Evolutionary conservation across 2,797 vertebrate genomes (phyloP).

Genomic region (Malacoraja senta): DNA sequence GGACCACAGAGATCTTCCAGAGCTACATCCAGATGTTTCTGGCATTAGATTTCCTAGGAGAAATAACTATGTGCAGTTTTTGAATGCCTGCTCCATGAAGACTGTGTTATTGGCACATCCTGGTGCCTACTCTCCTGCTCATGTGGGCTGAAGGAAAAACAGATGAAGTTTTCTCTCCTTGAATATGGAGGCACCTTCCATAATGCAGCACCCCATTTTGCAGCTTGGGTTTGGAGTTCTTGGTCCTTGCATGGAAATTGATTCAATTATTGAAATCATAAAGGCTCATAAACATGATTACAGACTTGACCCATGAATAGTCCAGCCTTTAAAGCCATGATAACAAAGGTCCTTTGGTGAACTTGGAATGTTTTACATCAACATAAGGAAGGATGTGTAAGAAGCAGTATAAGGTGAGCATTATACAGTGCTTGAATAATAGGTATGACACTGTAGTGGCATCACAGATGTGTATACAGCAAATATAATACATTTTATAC

Average conservation of each 20-base stretch:
- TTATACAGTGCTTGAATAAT: neutral
- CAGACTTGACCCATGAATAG: neutral
- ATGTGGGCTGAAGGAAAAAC: too few relatives aligned
- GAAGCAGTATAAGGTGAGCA: neutral
- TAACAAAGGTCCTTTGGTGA: neutral
- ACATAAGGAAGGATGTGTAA: neutral
- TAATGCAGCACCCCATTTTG: neutral
- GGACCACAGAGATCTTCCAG: too few relatives aligned
- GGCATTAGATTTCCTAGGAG: too few relatives aligned
- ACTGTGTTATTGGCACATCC: too few relatives aligned
- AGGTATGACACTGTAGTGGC: neutral
- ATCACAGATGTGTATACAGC: neutral
- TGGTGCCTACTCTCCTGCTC: too few relatives aligned
- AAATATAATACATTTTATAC: neutral
- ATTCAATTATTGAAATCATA: neutral
- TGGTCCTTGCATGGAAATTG: neutral
- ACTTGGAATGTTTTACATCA: neutral
- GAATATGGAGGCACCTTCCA: too few relatives aligned
- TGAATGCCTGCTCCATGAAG: too few relatives aligned
- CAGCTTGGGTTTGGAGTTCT: neutral
- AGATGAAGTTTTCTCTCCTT: too few relatives aligned
- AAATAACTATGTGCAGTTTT: too few relatives aligned
- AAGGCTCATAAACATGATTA: neutral
- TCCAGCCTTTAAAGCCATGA: neutral
- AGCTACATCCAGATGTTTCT: too few relatives aligned